phyloP scores from a whole-genome alignment of 2,113 vertebrate species.

The Ailuropoda melanoleuca region DNA sequence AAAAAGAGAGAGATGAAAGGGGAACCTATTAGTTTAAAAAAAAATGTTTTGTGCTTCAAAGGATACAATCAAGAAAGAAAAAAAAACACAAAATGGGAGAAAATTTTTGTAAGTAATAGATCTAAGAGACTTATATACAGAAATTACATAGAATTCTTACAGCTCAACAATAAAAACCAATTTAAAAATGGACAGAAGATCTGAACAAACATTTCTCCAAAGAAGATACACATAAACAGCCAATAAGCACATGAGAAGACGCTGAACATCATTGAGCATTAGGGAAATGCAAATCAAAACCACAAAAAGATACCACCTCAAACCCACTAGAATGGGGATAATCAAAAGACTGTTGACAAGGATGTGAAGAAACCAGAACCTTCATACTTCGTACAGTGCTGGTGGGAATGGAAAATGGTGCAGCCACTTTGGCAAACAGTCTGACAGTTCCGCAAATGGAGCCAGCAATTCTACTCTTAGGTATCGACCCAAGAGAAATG shows the following conservation, averaged over 20 bases:
- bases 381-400: not conserved
- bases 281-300: conserved; percentile 55
- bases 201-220: conserved; percentile 31
- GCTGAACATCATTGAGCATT: not conserved
- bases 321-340: not conserved
- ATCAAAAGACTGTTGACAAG: not conserved
- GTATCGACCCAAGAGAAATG: not conserved
- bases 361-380: not conserved
- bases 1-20: not conserved
- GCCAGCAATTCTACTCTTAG: not conserved
- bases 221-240: not conserved
- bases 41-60: not conserved
- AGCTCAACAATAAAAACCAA: not conserved
- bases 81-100: not conserved
- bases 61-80: not conserved
- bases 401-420: not conserved
- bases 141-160: not conserved
- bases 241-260: not conserved
- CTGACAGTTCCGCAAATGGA: not conserved
- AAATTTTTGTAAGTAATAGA: not conserved
- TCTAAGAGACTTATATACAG: not conserved
- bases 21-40: not conserved
- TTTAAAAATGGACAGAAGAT: not conserved
- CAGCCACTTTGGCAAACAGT: not conserved
- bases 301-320: conserved; percentile 8